Percentiles rank a stretch among this genome's conserved stretches.
These are phyloP conservation scores for Mastacembelus armatus DNA, from an alignment of 2,797 vertebrate genomes.

Conservation along the genomic window DNA sequence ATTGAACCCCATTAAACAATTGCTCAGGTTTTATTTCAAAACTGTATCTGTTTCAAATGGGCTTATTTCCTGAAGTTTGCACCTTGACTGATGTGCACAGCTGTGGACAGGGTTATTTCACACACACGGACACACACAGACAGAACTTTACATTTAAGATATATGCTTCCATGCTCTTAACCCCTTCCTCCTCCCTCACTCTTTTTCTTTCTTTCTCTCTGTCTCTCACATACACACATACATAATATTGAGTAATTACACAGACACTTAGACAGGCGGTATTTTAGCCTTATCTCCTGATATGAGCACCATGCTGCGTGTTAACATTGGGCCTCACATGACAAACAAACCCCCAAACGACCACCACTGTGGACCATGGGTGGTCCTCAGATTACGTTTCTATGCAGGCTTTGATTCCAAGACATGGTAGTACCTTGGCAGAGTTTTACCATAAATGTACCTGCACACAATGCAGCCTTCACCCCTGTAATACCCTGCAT, in stretches of 20 bases:
- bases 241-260: conserved; percentile 28
- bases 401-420: conserved; percentile 45
- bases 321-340: conserved; percentile 49
- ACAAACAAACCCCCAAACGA: conserved; percentile 59
- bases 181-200: not conserved
- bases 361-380: conserved; percentile 28
- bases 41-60: conserved; percentile 2
- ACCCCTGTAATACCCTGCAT: conserved; percentile 34
- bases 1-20: not conserved
- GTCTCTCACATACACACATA: conserved; percentile 6
- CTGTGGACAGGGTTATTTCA: not conserved
- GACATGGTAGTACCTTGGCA: conserved; percentile 39
- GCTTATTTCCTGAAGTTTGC: conserved; percentile 9
- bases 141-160: not conserved
- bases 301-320: conserved; percentile 21
- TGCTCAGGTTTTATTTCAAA: too few relatives aligned
- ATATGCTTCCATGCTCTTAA: not conserved
- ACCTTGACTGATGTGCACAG: conserved; percentile 18
- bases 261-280: conserved; percentile 17
- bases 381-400: conserved; percentile 51
- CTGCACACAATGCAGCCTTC: conserved; percentile 43
- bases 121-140: not conserved
- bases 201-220: not conserved
- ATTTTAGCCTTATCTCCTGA: conserved; percentile 23
- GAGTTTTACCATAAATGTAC: conserved; percentile 37